Base-by-base conservation (phyloP, 2,113 vertebrate species). In the Mesoclemmys tuberculata region DNA sequence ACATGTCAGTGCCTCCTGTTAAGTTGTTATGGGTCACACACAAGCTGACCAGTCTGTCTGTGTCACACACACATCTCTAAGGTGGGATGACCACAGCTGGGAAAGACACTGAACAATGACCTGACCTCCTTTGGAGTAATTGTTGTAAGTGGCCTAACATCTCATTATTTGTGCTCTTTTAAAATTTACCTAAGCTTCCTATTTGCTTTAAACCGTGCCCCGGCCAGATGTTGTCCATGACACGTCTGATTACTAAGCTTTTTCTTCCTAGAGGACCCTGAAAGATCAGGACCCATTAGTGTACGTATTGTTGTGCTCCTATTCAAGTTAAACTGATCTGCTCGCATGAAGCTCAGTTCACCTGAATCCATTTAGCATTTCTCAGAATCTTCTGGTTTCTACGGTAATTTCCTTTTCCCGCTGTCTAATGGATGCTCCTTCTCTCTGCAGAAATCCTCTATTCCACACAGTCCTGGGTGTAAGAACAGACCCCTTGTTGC, bases 201-300 rank as follows among this genome's bases (percentile, higher is more conserved):
- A 10, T 71, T 38, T 71, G n/a, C 19, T 38, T 71, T 31, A 61
- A 82, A 71, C 24, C 16, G 8, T 0, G 0, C 24, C 75, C 4
- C 12, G 85, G 52, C 75, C 49, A 46, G 24, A 61, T 46, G 75
- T 38, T 48, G 92, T 31, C 68, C 9, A 18, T 2, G 82, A 87
- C 24, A 51, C 77, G 74, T 5, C 10, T 22, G 49, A 24, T 8
- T 51, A 3, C 38, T 6, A 56, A 87, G 5, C 10, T 64, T 58
- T 16, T 38, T 84, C 86, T 88, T 58, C 41, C 19, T 89, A 55
- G 87, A 85, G 8, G 21, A 14, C 2, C 4, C n/a, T 58, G 51
- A 54, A 94, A 92, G 16, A 52, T 58, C 27, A 8, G 3, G 26
- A 3, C 18, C 5, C 3, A 2, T 38, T 82, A 38, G 48, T 71